Evolutionary conservation across 2,113 vertebrate genomes (phyloP).

Genomic region (Cyprinus carpio): DNA sequence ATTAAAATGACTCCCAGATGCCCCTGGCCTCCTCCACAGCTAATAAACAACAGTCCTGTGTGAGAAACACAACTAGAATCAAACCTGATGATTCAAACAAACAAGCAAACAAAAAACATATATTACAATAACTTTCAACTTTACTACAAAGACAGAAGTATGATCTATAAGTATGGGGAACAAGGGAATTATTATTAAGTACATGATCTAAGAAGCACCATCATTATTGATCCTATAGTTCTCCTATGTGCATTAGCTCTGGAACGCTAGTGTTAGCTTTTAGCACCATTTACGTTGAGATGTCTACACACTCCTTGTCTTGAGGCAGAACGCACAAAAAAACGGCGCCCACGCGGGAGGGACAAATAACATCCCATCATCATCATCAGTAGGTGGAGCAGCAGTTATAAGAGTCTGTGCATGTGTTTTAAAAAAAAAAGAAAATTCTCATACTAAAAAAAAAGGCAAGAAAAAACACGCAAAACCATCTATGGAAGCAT

Average conservation of each 20-base stretch:
- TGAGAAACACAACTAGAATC: slow-evolving; percentile 2
- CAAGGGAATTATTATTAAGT: not conserved
- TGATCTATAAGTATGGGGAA: slow-evolving; percentile 3
- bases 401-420: slow-evolving; percentile 21
- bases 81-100: not conserved
- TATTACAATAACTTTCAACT: not conserved
- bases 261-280: slow-evolving; percentile 54
- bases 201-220: slow-evolving; percentile 45
- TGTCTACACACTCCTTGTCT: slow-evolving; percentile 47
- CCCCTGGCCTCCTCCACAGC: slow-evolving; percentile 26
- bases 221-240: not conserved
- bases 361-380: not conserved
- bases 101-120: slow-evolving; percentile 13
- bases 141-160: slow-evolving; percentile 55
- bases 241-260: slow-evolving; percentile 41
- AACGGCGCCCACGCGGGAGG: not conserved
- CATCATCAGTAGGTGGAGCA: slow-evolving; percentile 4
- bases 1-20: slow-evolving; percentile 52
- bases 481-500: not conserved
- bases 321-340: slow-evolving; percentile 22
- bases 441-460: slow-evolving; percentile 72
- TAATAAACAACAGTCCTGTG: slow-evolving; percentile 46
- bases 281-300: slow-evolving; percentile 54
- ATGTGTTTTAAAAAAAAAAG: not conserved
- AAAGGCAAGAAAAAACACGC: slow-evolving; percentile 67